Evolutionary conservation across 2,113 vertebrate genomes (phyloP).

Genomic region (Anolis sagrei): DNA sequence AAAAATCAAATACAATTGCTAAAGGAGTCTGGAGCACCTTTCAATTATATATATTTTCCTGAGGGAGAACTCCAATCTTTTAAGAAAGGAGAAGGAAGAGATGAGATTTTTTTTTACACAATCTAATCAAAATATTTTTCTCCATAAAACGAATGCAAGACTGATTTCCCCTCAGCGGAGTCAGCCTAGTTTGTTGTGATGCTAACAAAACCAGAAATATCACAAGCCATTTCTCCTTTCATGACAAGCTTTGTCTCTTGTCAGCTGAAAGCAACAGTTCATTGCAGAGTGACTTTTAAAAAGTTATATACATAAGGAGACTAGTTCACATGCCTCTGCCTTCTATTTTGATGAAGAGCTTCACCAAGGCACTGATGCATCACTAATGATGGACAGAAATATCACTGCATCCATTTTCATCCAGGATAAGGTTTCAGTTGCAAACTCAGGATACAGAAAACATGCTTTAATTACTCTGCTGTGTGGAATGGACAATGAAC

Average conservation of each 20-base stretch:
- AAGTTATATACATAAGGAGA: slow-evolving; percentile 54
- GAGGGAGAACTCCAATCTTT: slow-evolving; percentile 65
- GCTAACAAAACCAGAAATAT: slow-evolving; percentile 55
- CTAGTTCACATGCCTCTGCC: slow-evolving; percentile 41
- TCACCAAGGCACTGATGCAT: slow-evolving; percentile 42
- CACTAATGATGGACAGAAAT: slow-evolving; percentile 36
- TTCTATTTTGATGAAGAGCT: slow-evolving; percentile 45
- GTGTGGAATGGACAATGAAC: neutral
- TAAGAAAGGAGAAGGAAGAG: slow-evolving; percentile 63
- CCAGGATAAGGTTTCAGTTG: slow-evolving; percentile 18
- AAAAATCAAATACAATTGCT: slow-evolving; percentile 67
- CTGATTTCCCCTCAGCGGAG: slow-evolving; percentile 58
- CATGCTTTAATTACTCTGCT: neutral
- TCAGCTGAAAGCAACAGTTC: slow-evolving; percentile 61
- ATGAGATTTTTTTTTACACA: slow-evolving; percentile 65
- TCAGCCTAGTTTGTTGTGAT: slow-evolving; percentile 53
- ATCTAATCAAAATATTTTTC: slow-evolving; percentile 72
- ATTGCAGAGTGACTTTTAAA: slow-evolving; percentile 66
- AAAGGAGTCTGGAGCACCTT: slow-evolving; percentile 57
- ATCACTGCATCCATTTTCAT: slow-evolving; percentile 38
- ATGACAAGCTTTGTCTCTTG: slow-evolving; percentile 70
- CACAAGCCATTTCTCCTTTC: slow-evolving; percentile 58
- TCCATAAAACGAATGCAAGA: slow-evolving; percentile 70
- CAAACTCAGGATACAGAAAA: slow-evolving; percentile 7
- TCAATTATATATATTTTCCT: slow-evolving; percentile 63